phyloP scores from a whole-genome alignment of 64 coral and sea anemone species.

The Catalaphyllia jardinei region DNA sequence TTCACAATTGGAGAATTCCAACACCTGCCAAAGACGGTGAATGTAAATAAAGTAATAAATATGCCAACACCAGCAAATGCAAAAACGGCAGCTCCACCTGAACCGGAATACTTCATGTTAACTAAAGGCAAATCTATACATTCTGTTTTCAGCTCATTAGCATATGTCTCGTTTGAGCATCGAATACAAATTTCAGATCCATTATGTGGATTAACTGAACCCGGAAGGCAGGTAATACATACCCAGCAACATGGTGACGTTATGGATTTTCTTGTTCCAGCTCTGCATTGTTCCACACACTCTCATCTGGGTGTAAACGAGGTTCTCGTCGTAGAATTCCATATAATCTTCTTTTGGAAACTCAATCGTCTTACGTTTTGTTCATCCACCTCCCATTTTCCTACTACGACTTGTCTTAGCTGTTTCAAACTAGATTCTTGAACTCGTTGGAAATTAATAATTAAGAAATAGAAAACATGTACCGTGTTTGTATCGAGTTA shows the following conservation, averaged over 20 bases:
- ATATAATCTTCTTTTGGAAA: background rate
- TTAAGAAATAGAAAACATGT: too few species aligned
- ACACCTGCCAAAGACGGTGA: slow-evolving; percentile 40
- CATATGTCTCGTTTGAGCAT: slow-evolving; percentile 17
- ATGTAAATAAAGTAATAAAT: slow-evolving; percentile 8
- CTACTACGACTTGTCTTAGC: background rate
- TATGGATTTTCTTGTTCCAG: slow-evolving; percentile 39
- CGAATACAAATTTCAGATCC: slow-evolving; percentile 53
- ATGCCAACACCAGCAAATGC: slow-evolving; percentile 44
- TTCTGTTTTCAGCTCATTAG: slow-evolving; percentile 1
- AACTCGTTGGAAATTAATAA: background rate
- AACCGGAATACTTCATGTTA: background rate
- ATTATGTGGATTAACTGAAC: background rate
- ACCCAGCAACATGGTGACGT: slow-evolving; percentile 66
- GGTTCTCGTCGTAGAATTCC: background rate
- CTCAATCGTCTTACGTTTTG: background rate
- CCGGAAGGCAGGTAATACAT: slow-evolving; percentile 33
- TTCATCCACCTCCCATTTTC: background rate
- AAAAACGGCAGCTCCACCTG: slow-evolving; percentile 1
- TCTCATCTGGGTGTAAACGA: too few species aligned
- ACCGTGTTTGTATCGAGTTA: too few species aligned
- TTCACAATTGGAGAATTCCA: slow-evolving; percentile 60
- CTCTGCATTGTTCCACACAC: slow-evolving; percentile 1
- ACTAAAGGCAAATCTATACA: slow-evolving; percentile 41
- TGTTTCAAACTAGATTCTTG: too few species aligned